Conservation (phyloP, 2,797 vertebrate genomes). For the Cirrhinus molitorella region DNA sequence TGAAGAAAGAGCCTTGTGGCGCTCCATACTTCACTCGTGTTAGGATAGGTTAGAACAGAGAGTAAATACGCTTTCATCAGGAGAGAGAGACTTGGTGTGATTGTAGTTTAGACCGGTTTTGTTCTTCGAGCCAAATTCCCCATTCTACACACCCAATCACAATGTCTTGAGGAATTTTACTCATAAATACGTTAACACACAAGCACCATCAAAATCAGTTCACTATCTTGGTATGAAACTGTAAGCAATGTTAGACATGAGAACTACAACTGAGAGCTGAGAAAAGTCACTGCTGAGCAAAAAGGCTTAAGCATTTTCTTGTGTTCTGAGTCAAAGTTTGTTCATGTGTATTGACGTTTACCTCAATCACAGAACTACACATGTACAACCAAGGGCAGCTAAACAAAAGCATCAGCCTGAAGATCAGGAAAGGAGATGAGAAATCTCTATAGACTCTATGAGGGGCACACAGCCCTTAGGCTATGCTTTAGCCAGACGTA, state of each 20-base stretch:
- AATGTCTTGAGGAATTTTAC: constrained; percentile 14
- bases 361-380: constrained; percentile 59
- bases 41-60: not conserved
- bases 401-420: constrained; percentile 51
- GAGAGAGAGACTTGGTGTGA: not conserved
- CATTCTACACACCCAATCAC: constrained; percentile 8
- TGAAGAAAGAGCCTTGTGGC: constrained; percentile 13
- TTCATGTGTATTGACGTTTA: constrained; percentile 27
- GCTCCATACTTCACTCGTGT: constrained; percentile 1
- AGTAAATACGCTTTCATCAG: constrained; percentile 9
- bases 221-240: not conserved
- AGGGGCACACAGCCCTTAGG: constrained; percentile 60
- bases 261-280: not conserved
- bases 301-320: constrained; percentile 17
- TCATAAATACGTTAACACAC: not conserved
- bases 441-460: constrained; percentile 54
- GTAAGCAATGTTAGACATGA: not conserved
- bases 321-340: not conserved
- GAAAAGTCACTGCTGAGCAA: not conserved
- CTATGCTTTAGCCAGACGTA: constrained; percentile 56
- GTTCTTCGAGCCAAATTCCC: constrained; percentile 17
- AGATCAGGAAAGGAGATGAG: constrained; percentile 46
- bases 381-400: constrained; percentile 60
- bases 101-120: constrained; percentile 4
- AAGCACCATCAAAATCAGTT: constrained; percentile 5